Evolutionary conservation across 1,140 invertebrate species (phyloP), one percentile per base, ranked within the genome.

Genomic region (Armadillidium nasatum): DNA sequence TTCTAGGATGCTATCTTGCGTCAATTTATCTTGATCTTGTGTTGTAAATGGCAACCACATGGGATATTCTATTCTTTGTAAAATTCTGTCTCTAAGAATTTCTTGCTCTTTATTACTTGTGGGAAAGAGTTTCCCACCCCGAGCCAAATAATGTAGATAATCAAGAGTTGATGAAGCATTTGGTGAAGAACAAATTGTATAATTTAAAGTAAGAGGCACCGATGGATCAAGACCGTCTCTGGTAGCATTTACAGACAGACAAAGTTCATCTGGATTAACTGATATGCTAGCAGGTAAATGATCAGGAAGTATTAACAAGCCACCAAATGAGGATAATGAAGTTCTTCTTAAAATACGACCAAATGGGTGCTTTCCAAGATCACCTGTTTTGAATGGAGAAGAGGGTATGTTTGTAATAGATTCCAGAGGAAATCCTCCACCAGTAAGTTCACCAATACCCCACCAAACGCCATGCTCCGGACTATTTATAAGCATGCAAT

Each of bases 401-500:
- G 74, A 71, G 7, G 77, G 74, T 21, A 78, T 43, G 23, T 76
- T 50, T 43, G 74, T 71, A 44, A 73, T 73, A 10, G 71, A 75
- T 19, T 60, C 50, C 10, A 78, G 7, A n/a, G 77, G 77, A 46
- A 70, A 78, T 2, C 77, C 77, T 15, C 77, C 77, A 7, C 66
- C 44, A 43, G 70, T 69, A 74, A 78, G 73, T 71, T 78, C 77
- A 11, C 77, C 77, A 45, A 74, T 74, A 15, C 77, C 77, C 77
- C 77, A 78, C 77, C 77, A 78, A 11, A 46, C 44, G 44, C 73
- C 71, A 60, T 78, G 44, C 10, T 70, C 19, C 15, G 50, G 50
- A 19, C 21, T 54, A 9, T 69, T 72, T n/a, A 46, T 67, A 19
- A 50, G 23, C 13, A 78, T 44, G 22, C 77, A 78, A 22, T 78